phyloP scores from a whole-genome alignment of 35 echinoderm and acorn worm genomes.

The Apostichopus parvimensis region DNA sequence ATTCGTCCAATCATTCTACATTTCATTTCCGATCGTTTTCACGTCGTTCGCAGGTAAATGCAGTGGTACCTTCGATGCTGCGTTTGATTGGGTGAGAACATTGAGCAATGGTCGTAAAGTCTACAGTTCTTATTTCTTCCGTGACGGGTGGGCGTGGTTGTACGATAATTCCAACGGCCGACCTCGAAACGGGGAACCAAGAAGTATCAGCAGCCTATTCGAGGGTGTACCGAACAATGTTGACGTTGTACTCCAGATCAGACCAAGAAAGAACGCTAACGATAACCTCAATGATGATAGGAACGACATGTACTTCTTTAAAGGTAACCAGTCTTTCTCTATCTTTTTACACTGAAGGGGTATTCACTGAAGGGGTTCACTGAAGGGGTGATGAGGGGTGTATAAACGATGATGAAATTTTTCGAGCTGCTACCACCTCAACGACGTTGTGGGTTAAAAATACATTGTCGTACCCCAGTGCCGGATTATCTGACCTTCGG shows the following conservation, averaged over 20 bases:
- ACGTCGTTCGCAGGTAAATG: conserved; percentile 55
- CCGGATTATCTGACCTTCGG: too few species aligned
- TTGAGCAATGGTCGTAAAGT: conserved; percentile 20
- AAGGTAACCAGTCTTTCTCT: conserved; percentile 58
- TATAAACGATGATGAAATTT: too few species aligned
- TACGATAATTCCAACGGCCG: conserved; percentile 70
- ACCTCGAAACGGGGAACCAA: conserved; percentile 65
- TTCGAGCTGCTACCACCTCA: too few species aligned
- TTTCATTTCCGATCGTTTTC: too few species aligned
- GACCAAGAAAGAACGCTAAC: conserved; percentile 18
- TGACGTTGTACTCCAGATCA: conserved; percentile 83
- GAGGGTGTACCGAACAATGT: conserved; percentile 61
- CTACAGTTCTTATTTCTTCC: conserved; percentile 79
- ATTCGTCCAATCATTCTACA: background rate
- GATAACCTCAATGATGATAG: background rate
- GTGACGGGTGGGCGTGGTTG: conserved; percentile 61
- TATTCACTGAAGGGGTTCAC: too few species aligned
- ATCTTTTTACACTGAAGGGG: too few species aligned
- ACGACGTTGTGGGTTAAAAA: too few species aligned
- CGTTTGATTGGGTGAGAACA: conserved; percentile 80
- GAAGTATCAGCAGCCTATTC: conserved; percentile 8
- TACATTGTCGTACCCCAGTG: too few species aligned
- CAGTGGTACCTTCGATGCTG: conserved; percentile 58
- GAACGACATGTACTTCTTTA: conserved; percentile 86
- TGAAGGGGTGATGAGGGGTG: too few species aligned